Percentiles rank a stretch among this genome's conserved stretches.
Conservation (phyloP, 2,888 invertebrate species). For the Poecilus cupreus region DNA sequence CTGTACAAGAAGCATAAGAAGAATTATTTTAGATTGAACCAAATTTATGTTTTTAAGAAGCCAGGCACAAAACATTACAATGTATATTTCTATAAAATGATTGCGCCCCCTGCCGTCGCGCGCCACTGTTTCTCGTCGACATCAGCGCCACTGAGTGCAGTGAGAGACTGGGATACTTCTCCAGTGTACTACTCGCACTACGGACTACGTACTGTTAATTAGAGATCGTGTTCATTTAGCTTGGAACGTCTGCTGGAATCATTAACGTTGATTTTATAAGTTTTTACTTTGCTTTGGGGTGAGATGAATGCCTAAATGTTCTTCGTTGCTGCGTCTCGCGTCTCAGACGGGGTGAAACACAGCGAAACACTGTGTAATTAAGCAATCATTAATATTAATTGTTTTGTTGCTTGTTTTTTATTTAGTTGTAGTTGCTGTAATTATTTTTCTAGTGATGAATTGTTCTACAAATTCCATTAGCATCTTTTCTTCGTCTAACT, state of each 20-base stretch:
- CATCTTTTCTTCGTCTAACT: not conserved
- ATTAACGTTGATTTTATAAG: conserved; percentile 58
- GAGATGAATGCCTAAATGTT: conserved; percentile 48
- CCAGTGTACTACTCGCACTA: not conserved
- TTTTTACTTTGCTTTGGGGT: conserved; percentile 52
- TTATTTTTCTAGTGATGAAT: conserved; percentile 54
- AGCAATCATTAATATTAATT: conserved; percentile 59
- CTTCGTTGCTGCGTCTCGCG: not conserved
- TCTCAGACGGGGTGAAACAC: conserved; percentile 18
- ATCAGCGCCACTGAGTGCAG: not conserved
- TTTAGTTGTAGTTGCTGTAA: conserved; percentile 52
- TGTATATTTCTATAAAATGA: no score
- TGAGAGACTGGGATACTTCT: not conserved
- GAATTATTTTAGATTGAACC: no score
- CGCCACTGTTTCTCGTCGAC: not conserved
- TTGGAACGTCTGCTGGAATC: conserved; percentile 50
- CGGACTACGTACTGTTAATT: conserved; percentile 47
- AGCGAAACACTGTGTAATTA: conserved; percentile 54
- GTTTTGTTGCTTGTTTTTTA: conserved; percentile 53
- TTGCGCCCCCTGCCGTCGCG: not conserved
- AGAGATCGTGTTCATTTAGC: conserved; percentile 56
- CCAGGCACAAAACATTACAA: no score
- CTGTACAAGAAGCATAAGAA: no score
- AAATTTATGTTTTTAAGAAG: no score
- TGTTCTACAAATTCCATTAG: conserved; percentile 32